These are phyloP conservation scores for Campylorhamphus procurvoides DNA, from an alignment of 2,113 vertebrate species.

Conservation along the genomic window DNA sequence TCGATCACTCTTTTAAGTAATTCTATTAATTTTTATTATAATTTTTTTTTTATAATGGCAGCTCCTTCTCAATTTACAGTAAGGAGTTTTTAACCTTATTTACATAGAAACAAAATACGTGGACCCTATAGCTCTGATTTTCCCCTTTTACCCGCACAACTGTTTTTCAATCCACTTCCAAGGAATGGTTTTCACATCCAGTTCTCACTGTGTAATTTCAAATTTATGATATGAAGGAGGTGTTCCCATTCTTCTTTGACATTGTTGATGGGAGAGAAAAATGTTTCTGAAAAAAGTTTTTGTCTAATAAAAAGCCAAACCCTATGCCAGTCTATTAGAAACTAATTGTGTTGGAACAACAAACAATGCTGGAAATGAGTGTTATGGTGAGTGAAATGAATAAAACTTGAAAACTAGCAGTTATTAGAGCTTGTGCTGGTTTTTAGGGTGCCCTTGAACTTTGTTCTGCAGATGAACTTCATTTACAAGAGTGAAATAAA, in stretches of 20 bases:
- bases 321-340: background rate
- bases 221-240: background rate
- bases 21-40: background rate
- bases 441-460: background rate
- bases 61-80: background rate
- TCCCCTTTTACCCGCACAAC: background rate
- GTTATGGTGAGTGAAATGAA: background rate
- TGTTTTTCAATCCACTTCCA: background rate
- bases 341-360: fast-evolving
- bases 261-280: background rate
- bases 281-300: background rate
- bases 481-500: background rate
- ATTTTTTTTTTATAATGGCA: background rate
- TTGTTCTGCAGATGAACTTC: background rate
- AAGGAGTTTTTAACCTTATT: background rate
- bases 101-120: background rate
- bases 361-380: background rate
- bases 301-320: background rate
- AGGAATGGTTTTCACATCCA: fast-evolving
- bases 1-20: background rate
- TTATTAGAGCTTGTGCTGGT: background rate
- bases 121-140: background rate
- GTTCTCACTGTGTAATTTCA: background rate
- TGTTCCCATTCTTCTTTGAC: background rate
- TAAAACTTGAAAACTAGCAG: background rate